phyloP scores from a whole-genome alignment of 2,113 vertebrate genomes.

The Forbesichthys papilliferus region DNA sequence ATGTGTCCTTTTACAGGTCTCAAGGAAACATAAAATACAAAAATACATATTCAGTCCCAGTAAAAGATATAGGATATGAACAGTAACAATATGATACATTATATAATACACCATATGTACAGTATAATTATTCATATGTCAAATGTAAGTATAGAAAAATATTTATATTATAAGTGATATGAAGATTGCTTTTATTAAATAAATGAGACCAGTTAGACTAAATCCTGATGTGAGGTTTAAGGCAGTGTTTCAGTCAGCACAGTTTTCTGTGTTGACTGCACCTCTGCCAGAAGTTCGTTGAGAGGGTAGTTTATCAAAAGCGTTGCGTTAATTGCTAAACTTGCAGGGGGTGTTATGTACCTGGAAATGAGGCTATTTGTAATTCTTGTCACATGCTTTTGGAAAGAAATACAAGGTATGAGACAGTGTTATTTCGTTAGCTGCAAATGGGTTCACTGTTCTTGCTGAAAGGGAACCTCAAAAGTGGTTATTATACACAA shows the following conservation, averaged over 20 bases:
- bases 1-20: no score
- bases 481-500: background rate
- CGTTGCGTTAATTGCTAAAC: conserved; percentile 48
- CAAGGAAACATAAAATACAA: no score
- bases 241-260: background rate
- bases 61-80: no score
- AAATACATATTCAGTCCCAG: no score
- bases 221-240: background rate
- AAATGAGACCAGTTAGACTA: background rate
- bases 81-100: no score
- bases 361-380: conserved; percentile 54
- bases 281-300: conserved; percentile 24
- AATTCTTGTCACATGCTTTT: conserved; percentile 36
- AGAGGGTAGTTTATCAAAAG: conserved; percentile 52
- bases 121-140: no score
- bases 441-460: background rate
- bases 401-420: conserved; percentile 4
- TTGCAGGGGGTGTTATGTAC: conserved; percentile 47
- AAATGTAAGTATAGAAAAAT: no score
- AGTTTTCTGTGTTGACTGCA: conserved; percentile 12
- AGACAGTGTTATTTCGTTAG: background rate
- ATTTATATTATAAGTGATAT: background rate
- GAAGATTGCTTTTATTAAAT: conserved; percentile 1
- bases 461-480: background rate
- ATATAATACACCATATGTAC: no score